These are phyloP conservation scores for Choloepus didactylus DNA, from an alignment of 2,797 vertebrate species.

Conservation along the genomic window DNA sequence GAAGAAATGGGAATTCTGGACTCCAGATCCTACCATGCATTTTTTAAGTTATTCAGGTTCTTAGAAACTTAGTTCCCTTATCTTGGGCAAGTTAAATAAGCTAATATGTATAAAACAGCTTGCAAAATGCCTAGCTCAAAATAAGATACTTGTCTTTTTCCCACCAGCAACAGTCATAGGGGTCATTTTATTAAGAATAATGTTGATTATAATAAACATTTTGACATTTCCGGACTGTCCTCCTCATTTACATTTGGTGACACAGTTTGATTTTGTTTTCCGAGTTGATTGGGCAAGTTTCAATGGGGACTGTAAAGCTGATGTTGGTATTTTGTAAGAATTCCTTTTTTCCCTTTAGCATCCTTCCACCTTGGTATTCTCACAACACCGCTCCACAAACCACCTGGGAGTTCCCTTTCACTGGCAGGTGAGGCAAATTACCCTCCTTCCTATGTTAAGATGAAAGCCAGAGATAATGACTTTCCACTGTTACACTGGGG, in stretches of 20 bases:
- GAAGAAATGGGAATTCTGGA: not conserved
- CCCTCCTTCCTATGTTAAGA: conserved; percentile 43
- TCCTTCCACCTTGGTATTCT: conserved; percentile 42
- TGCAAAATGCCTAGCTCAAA: conserved; percentile 41
- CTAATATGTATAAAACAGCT: not conserved
- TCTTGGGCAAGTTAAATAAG: not conserved
- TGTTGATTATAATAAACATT: not conserved
- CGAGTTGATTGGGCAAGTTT: not conserved
- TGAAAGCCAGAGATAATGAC: conserved; percentile 72
- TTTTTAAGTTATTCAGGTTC: not conserved
- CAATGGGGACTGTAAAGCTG: not conserved
- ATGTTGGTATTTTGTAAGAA: conserved; percentile 50
- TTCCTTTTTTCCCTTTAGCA: conserved; percentile 39
- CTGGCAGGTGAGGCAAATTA: conserved; percentile 38
- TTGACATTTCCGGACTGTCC: not conserved
- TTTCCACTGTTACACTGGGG: conserved; percentile 70
- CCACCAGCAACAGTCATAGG: not conserved
- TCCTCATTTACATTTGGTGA: conserved; percentile 17
- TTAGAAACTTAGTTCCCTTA: conserved; percentile 9
- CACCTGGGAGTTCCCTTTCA: conserved; percentile 66
- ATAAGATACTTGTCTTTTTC: not conserved
- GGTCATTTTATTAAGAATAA: conserved; percentile 6
- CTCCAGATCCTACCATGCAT: not conserved
- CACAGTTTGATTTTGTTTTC: not conserved
- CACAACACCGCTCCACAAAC: conserved; percentile 10